A percentile compares a stretch with the other conserved stretches of the same genome.
phyloP scores from a whole-genome alignment of 2,113 vertebrate genomes.

The Triplophysa dalaica region DNA sequence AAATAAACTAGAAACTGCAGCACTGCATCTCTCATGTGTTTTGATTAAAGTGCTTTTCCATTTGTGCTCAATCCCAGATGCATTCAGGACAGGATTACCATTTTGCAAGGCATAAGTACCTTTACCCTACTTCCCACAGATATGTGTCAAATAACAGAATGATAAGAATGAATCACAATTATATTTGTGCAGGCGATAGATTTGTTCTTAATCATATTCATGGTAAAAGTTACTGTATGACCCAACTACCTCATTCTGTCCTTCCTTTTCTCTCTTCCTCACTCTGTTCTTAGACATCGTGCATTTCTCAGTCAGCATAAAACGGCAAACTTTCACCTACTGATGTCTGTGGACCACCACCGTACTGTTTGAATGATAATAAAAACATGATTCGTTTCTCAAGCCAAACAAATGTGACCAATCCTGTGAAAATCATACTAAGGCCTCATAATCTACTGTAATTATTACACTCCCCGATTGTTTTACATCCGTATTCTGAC shows the following conservation, averaged over 20 bases:
- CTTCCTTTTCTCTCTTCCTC: slow-evolving; percentile 9
- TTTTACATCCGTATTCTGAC: too few species aligned
- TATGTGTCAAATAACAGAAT: neutral
- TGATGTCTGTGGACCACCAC: neutral
- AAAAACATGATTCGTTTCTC: too few species aligned
- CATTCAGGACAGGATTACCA: too few species aligned
- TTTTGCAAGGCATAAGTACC: too few species aligned
- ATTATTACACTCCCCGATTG: too few species aligned
- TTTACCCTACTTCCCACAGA: too few species aligned
- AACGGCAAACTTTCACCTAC: slow-evolving; percentile 22
- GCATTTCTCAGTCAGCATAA: slow-evolving; percentile 30
- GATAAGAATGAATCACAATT: neutral
- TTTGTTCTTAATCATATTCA: neutral
- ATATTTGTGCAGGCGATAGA: neutral
- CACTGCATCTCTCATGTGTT: slow-evolving; percentile 20
- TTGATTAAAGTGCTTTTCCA: neutral
- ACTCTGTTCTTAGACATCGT: slow-evolving; percentile 12
- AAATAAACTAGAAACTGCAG: slow-evolving; percentile 77
- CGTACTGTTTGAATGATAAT: slow-evolving; percentile 7
- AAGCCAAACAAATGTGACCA: too few species aligned
- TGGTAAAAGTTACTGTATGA: neutral
- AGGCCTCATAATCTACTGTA: too few species aligned
- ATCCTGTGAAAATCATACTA: too few species aligned
- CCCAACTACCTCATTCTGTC: neutral
- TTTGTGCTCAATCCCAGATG: too few species aligned